Evolutionary conservation across 1,140 invertebrate genomes (phyloP).

Genomic region (Heliconius melpomene): DNA sequence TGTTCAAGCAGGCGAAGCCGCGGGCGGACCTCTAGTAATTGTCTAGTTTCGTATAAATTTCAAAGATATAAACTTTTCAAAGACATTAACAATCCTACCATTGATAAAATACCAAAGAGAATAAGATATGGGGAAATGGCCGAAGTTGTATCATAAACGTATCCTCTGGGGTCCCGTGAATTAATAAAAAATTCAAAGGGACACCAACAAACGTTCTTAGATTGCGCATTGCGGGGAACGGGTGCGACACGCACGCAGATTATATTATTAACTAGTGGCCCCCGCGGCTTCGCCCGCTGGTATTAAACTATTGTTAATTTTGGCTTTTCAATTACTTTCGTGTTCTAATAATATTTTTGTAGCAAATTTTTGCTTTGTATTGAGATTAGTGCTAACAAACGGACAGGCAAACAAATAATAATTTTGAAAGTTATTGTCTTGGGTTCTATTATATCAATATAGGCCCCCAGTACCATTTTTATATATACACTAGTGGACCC

Average conservation of each 20-base stretch:
- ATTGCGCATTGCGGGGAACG: slow-evolving; percentile 45
- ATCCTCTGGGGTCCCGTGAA: slow-evolving; percentile 8
- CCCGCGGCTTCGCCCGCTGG: no score
- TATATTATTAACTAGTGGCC: neutral
- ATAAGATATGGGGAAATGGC: neutral
- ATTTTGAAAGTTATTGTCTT: no score
- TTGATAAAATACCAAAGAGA: slow-evolving; percentile 8
- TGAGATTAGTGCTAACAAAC: no score
- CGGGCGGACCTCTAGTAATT: neutral
- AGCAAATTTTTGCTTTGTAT: no score
- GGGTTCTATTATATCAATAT: no score
- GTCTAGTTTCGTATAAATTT: neutral
- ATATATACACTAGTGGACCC: no score
- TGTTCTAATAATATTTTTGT: no score
- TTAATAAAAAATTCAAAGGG: slow-evolving; percentile 50
- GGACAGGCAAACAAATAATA: no score
- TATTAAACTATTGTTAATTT: no score
- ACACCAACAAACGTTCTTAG: slow-evolving; percentile 35
- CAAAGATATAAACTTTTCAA: neutral
- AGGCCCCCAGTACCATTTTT: no score
- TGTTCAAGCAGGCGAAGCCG: no score
- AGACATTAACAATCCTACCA: neutral
- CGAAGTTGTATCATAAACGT: neutral
- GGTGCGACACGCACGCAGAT: slow-evolving; percentile 42
- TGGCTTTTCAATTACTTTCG: no score